Base-by-base conservation (phyloP, 64 coral and sea anemone species). In the Stichodactyla helianthus region DNA sequence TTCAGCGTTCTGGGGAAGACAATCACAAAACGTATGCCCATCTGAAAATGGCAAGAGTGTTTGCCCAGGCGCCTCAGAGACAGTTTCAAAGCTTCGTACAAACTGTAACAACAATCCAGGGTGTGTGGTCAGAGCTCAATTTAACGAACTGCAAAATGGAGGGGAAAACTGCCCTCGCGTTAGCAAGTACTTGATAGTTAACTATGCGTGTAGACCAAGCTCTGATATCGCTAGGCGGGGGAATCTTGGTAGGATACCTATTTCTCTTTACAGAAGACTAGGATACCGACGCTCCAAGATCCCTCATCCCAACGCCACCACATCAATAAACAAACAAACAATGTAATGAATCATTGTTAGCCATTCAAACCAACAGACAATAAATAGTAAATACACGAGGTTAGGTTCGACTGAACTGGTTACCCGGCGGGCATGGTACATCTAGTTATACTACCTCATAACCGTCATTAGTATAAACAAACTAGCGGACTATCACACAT, bases 1-100 rank as follows among this genome's bases (percentile, higher is more conserved):
- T 28, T 93, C 94, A 12, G 94, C 94, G 0, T 97, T 97, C 77
- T 97, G 94, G 94, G 94, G 94, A 15, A 84, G 94, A 44, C 79
- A 97, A 65, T 83, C 65, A 51, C 22, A 56, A 0, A 85, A 85
- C 10, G 77, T 97, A 14, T 97, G 94, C 70, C 94, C 94, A 9
- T 87, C 91, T 51, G 84, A 65, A 10, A 86, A 23, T 63, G 94
- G 91, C 8, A 82, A 90, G 23, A n/a, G 61, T 50, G 28, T 90
- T n/a, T 97, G 94, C 50, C 81, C 62, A 12, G 94, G 94, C 6
- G 90, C 94, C 53, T 97, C 94, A 54, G 94, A 97, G 71, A 93
- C 94, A 50, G 81, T 97, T 56, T 89, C 94, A 3, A 97, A 93
- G 63, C 85, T 97, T 6, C 88, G 94, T 44, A 93, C 84, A 28